Base-by-base conservation (phyloP, 2,113 vertebrate species). In the Odocoileus virginianus region DNA sequence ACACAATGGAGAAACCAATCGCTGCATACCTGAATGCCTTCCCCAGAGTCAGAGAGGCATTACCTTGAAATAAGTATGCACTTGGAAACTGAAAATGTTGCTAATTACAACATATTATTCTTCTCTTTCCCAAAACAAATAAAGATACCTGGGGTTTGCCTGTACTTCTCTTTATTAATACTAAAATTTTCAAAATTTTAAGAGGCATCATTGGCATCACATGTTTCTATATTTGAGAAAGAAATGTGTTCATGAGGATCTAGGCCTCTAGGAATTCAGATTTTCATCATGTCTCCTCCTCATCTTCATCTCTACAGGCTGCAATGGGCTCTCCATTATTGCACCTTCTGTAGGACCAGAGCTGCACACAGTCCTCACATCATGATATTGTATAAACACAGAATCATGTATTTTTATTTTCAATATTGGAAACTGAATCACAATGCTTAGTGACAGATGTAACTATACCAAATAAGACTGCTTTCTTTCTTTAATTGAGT, bases 131-230 rank as follows among this genome's bases (percentile, higher is more conserved):
- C 12, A 43, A 60, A 27, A 76, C 40, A 78, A 64, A 79, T 3
- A 87, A 57, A 50, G 12, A 45, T 54, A 84, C 23, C 23, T 33
- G 16, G 9, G 4, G n/a, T 52, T n/a, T 57, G 57, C 67, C 57
- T 87, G 11, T 28, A 84, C 10, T 81, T 78, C 17, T 83, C 25
- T 89, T 74, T 60, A 47, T 54, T 86, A 93, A 87, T 54, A 71
- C 9, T 81, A 89, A 90, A 76, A 94, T 92, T 89, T 96, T 92
- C 79, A 67, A 92, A 87, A 47, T 64, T 40, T 84, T 86, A 88
- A 74, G 19, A 89, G 84, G 27, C 40, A 78, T 57, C 84, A 81
- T 21, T 52, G 74, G 78, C 81, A 87, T 96, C 60, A 78, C 85
- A 81, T 57, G 11, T 85, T 94, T 83, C 55, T 86, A 19, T 57